These are phyloP conservation scores for Tetragonula clypearis DNA, from an alignment of 1,140 invertebrate species.

Conservation along the genomic window DNA sequence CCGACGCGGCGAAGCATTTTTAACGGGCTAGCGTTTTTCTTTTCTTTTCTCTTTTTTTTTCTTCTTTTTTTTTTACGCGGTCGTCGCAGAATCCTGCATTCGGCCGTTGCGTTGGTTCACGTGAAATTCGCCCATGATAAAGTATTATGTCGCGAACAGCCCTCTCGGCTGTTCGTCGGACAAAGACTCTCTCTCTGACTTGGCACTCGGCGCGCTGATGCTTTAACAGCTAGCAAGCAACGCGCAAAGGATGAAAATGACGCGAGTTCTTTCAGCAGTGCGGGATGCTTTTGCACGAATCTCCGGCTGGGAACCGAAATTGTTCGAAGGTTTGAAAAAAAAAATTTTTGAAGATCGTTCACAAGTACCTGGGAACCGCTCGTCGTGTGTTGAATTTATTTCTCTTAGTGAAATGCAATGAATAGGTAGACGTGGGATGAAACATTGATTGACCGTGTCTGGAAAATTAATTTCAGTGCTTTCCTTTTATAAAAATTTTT, in stretches of 20 bases:
- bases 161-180: neutral
- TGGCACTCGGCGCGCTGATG: neutral
- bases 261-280: neutral
- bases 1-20: neutral
- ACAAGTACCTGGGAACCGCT: no score
- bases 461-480: no score
- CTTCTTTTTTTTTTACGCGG: no score
- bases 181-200: slow-evolving; percentile 8
- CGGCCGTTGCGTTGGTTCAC: neutral
- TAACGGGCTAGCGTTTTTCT: neutral
- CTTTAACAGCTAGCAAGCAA: slow-evolving; percentile 11
- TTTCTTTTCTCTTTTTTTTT: neutral
- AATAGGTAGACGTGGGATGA: no score
- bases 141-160: slow-evolving; percentile 8
- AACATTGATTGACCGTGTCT: no score
- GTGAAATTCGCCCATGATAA: slow-evolving; percentile 1
- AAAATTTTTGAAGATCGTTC: no score
- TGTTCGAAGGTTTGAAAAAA: neutral
- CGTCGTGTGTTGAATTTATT: no score
- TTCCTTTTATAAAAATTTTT: no score
- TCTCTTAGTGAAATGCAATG: no score
- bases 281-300: neutral
- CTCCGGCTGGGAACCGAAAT: neutral
- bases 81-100: neutral
- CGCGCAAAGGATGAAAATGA: neutral